A percentile compares a stretch with the other conserved stretches of the same genome.
Evolutionary conservation across 2,797 vertebrate species (phyloP).

Genomic region (Syngnathus acus): DNA sequence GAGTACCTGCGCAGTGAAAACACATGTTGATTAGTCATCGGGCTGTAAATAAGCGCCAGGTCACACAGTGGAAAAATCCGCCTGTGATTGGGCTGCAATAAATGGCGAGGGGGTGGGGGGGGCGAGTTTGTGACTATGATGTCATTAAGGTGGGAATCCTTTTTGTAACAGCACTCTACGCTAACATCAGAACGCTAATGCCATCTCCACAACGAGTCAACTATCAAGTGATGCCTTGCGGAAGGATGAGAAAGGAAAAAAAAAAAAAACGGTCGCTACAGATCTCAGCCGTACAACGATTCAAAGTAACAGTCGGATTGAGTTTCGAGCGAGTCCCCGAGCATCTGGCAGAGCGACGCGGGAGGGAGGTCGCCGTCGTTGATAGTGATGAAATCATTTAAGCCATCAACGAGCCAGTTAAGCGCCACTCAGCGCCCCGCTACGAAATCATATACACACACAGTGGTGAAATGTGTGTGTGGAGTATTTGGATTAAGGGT

Average conservation of each 20-base stretch:
- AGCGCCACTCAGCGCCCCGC: slow-evolving; percentile 84
- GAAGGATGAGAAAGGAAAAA: neutral
- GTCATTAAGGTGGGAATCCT: no score
- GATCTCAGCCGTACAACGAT: slow-evolving; percentile 90
- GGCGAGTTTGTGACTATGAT: neutral
- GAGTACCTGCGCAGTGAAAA: slow-evolving; percentile 49
- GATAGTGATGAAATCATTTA: slow-evolving; percentile 99
- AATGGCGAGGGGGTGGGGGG: neutral
- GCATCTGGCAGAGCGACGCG: slow-evolving; percentile 89
- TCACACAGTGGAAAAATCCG: neutral
- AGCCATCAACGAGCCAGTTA: slow-evolving; percentile 98
- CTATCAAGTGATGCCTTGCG: no score
- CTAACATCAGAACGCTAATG: no score
- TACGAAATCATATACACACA: neutral
- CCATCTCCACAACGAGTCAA: no score
- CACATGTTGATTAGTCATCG: slow-evolving; percentile 38
- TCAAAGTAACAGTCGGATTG: slow-evolving; percentile 82
- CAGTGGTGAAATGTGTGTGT: slow-evolving; percentile 50
- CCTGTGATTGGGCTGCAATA: neutral
- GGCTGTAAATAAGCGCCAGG: slow-evolving; percentile 21
- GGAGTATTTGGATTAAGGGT: slow-evolving; percentile 25
- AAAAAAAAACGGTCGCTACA: slow-evolving; percentile 44
- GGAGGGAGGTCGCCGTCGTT: slow-evolving; percentile 92
- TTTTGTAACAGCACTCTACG: no score
- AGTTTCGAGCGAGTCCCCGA: slow-evolving; percentile 81